Base-by-base conservation (phyloP, 1,140 invertebrate species). In the Leptopilina boulardi region DNA sequence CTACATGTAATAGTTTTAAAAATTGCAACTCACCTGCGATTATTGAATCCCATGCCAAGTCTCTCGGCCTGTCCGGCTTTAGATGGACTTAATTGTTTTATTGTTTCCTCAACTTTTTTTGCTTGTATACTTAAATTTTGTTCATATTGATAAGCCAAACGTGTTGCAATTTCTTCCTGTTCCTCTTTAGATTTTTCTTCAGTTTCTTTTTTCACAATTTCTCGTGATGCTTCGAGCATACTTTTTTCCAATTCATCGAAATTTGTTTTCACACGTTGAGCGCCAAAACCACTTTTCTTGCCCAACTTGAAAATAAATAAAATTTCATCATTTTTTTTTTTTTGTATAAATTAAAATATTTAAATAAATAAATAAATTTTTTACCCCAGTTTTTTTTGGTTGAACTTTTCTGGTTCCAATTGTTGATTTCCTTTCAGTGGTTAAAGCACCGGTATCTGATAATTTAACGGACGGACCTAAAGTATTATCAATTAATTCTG, bases 161-260 rank as follows among this genome's bases (percentile, higher is more conserved):
- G 93, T 26, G 95, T 95, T 21, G 96, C 94, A 83, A 95, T 93
- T 81, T 92, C 91, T 38, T 93, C 91, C 79, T 93, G 92, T 79
- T 93, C 91, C 83, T 94, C 93, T 77, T 92, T 88, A 26, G 92
- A 91, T 26, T 87, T 87, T 30, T 87, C 87, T 70, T 88, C 84
- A 13, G 82, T 77, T 87, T 90, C 91, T 89, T 93, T 91, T 85
- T 93, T 90, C 85, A 94, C 94, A 15, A 94, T 90, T 87, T 96
- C 94, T 88, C 97, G 97, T 34, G 94, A 93, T 81, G 96, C 93
- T 77, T 91, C 91, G 80, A 95, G 94, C 0, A 97, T 97, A 86
- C 97, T 95, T 83, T 94, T 94, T 91, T 99, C 98, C 59, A 99
- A 94, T 85, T 99, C 98, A n/a, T 95, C 95, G 90, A 99, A 99